Conservation (phyloP, 2,888 invertebrate species). For the Romanomermis culicivorax region DNA sequence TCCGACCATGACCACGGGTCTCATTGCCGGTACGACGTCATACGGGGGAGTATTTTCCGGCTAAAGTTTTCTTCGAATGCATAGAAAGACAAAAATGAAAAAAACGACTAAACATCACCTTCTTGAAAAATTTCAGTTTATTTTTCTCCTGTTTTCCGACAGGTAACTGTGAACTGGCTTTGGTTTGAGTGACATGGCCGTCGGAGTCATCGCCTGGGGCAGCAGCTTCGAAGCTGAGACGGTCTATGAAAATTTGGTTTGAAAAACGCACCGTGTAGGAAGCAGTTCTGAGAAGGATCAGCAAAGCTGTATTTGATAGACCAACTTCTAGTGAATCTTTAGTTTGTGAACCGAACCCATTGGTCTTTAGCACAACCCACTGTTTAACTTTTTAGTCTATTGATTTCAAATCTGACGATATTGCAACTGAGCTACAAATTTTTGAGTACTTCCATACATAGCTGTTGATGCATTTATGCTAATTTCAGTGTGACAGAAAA, state of each 20-base stretch:
- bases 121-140: conserved; percentile 85
- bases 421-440: too few relatives aligned
- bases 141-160: conserved; percentile 66
- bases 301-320: too few relatives aligned
- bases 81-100: conserved; percentile 6
- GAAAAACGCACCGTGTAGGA: too few relatives aligned
- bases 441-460: too few relatives aligned
- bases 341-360: too few relatives aligned
- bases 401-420: too few relatives aligned
- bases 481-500: too few relatives aligned
- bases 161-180: neutral
- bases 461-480: too few relatives aligned
- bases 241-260: neutral
- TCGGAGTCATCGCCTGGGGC: neutral
- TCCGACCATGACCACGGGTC: conserved; percentile 89
- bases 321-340: too few relatives aligned
- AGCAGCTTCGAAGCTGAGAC: neutral
- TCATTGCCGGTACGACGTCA: conserved; percentile 96
- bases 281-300: too few relatives aligned
- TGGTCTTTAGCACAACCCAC: too few relatives aligned
- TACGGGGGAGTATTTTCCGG: conserved; percentile 81
- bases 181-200: neutral
- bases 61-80: conserved; percentile 20
- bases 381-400: too few relatives aligned
- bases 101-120: conserved; percentile 31